Conservation (phyloP, 2,113 vertebrate species). For the Rousettus leschenaultii region DNA sequence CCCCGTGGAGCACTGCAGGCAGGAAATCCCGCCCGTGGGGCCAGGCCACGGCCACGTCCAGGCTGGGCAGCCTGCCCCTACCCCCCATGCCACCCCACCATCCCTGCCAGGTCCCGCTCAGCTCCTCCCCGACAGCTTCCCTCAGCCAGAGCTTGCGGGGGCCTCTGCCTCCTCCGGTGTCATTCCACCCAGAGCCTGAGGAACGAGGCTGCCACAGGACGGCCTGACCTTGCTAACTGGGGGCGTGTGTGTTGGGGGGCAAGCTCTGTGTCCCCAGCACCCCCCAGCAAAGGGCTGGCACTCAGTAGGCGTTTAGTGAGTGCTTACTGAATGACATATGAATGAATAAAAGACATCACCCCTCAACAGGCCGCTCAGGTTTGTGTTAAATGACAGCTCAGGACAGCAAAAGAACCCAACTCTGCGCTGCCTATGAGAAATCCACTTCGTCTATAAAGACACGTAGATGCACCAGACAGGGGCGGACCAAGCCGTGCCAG, state of each 20-base stretch:
- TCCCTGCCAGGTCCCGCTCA: not conserved
- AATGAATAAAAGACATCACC: not conserved
- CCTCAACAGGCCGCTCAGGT: too few relatives aligned
- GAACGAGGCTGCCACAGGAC: not conserved
- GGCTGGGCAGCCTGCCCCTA: not conserved
- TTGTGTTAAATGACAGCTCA: too few relatives aligned
- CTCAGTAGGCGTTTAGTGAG: not conserved
- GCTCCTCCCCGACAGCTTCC: not conserved
- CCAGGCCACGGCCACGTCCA: not conserved
- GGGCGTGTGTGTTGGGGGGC: too few relatives aligned
- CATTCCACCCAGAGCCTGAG: not conserved
- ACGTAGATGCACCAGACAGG: rapidly evolving
- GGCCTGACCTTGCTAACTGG: not conserved
- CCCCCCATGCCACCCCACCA: rapidly evolving
- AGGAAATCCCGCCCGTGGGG: not conserved
- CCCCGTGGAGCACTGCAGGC: rapidly evolving
- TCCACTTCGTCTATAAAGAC: not conserved
- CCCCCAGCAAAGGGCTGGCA: not conserved
- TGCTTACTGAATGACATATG: too few relatives aligned
- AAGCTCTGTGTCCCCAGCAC: not conserved
- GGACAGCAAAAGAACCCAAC: not conserved
- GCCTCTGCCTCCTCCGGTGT: not conserved
- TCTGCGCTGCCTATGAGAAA: not conserved
- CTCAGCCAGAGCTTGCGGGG: not conserved
- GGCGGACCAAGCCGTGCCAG: not conserved